Evolutionary conservation across 2,888 invertebrate genomes (phyloP).

Genomic region (Laspeyria flexula): DNA sequence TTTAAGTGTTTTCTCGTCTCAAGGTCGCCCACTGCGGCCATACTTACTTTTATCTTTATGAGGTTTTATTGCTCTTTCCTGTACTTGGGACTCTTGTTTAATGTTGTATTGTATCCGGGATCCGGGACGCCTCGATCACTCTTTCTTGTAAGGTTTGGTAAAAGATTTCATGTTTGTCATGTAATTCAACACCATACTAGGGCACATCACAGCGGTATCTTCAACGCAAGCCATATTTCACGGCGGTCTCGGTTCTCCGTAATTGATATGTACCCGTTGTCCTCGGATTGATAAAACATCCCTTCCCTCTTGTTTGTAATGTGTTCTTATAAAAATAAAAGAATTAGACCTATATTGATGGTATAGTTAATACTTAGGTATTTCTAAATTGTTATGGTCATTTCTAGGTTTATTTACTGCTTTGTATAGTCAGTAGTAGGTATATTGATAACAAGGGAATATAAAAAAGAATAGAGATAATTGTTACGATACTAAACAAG

Average conservation of each 20-base stretch:
- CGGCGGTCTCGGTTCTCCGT: slow-evolving; percentile 43
- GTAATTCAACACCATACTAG: slow-evolving; percentile 38
- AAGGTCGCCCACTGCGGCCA: slow-evolving; percentile 59
- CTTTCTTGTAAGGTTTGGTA: not conserved
- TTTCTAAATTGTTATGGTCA: too few relatives aligned
- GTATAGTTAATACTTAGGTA: too few relatives aligned
- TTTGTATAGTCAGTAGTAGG: too few relatives aligned
- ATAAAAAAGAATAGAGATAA: too few relatives aligned
- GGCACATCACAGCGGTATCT: slow-evolving; percentile 39
- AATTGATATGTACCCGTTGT: slow-evolving; percentile 56
- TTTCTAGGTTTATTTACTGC: too few relatives aligned
- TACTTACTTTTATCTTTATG: slow-evolving; percentile 35
- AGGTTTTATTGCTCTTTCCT: slow-evolving; percentile 33
- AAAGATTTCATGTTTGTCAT: slow-evolving; percentile 25
- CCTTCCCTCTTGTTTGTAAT: slow-evolving; percentile 45
- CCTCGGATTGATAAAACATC: slow-evolving; percentile 48
- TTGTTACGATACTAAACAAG: too few relatives aligned
- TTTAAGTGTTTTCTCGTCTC: slow-evolving; percentile 66
- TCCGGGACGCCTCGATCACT: slow-evolving; percentile 3
- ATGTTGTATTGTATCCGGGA: slow-evolving; percentile 26
- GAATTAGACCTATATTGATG: slow-evolving; percentile 37
- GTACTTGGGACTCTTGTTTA: slow-evolving; percentile 24
- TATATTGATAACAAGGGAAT: too few relatives aligned
- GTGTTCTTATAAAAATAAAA: slow-evolving; percentile 41
- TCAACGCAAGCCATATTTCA: slow-evolving; percentile 43